Percentiles rank a stretch among this genome's conserved stretches.
These are phyloP conservation scores for Prochilodus magdalenae DNA, from an alignment of 2,113 vertebrate species.

Conservation along the genomic window DNA sequence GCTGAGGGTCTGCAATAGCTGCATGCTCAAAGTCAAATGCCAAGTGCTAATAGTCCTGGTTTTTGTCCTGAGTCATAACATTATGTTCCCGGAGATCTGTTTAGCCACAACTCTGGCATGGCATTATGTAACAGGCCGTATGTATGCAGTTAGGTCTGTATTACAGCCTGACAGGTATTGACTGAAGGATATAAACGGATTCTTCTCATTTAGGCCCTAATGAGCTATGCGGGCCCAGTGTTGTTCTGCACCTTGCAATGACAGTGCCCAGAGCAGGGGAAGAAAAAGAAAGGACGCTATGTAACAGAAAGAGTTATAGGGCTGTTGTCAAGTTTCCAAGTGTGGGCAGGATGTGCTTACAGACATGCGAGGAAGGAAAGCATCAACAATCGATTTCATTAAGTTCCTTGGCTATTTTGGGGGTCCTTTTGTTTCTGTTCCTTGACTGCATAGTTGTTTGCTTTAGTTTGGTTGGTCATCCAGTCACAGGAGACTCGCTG, in stretches of 20 bases:
- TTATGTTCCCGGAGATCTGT: not conserved
- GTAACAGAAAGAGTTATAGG: not conserved
- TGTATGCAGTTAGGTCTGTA: not conserved
- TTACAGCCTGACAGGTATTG: not conserved
- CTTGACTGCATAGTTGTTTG: constrained; percentile 26
- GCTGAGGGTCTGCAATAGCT: no score
- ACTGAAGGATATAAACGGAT: not conserved
- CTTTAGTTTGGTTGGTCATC: not conserved
- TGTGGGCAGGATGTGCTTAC: constrained; percentile 16
- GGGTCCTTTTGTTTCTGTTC: constrained; percentile 32
- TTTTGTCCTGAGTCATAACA: not conserved
- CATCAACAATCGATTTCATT: constrained; percentile 27
- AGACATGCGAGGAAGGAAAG: constrained; percentile 39
- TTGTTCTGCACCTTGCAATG: constrained; percentile 6
- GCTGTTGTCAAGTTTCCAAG: constrained; percentile 15
- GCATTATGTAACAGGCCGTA: not conserved
- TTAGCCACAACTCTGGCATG: not conserved
- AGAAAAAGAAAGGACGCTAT: constrained; percentile 16
- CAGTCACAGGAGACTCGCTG: not conserved
- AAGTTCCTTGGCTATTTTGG: constrained; percentile 30
- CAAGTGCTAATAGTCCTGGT: not conserved
- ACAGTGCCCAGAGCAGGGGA: not conserved
- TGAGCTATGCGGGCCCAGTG: not conserved
- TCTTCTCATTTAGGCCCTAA: not conserved
- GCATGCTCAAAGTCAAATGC: no score